Evolutionary conservation across 2,888 invertebrate genomes (phyloP), one percentile per base, ranked within the genome.

Genomic region (Epistrophe grossulariae): DNA sequence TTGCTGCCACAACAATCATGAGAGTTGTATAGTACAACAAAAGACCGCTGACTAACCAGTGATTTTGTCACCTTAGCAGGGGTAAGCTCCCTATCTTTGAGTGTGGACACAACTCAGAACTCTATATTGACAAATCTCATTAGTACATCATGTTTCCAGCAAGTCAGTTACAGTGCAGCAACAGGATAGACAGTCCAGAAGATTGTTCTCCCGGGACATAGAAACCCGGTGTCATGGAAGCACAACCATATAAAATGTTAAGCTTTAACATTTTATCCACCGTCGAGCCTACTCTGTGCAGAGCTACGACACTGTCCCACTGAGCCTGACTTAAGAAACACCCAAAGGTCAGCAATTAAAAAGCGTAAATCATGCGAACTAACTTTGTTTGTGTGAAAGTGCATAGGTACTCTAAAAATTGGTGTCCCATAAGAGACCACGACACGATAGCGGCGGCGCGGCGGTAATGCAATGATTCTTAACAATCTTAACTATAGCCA

Each of bases 41-140:
- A 55, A 55, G 28, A 28, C 28, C 15, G 28, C 55, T 55, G 28
- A 31, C 55, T 31, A 31, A 28, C 55, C 55, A 55, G 38, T 38
- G 28, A 48, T 43, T 66, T 35, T 57, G 48, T 64, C 70, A 28
- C 59, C 4, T 15, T 8, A 17, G 2, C 55, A 45, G 15, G 11
- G 35, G 2, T 24, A 28, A 31, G 52, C 40, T 15, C 45, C 64
- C 43, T 50, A 2, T 6, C 13, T n/a, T n/a, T 8, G 15, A 38
- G 35, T 74, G 35, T 71, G 72, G 64, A 79, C 59, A 70, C 17
- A 43, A 28, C 68, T 66, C 70, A 66, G 24, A 24, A 40, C 81
- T 68, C 38, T 73, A 60, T 77, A 57, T 85, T 81, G 84, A 81
- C 78, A 77, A 85, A 70, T 82, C 81, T 85, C 85, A 85, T 85